phyloP scores from a whole-genome alignment of 2,797 vertebrate genomes.

The Sebastes kiyomatsui region DNA sequence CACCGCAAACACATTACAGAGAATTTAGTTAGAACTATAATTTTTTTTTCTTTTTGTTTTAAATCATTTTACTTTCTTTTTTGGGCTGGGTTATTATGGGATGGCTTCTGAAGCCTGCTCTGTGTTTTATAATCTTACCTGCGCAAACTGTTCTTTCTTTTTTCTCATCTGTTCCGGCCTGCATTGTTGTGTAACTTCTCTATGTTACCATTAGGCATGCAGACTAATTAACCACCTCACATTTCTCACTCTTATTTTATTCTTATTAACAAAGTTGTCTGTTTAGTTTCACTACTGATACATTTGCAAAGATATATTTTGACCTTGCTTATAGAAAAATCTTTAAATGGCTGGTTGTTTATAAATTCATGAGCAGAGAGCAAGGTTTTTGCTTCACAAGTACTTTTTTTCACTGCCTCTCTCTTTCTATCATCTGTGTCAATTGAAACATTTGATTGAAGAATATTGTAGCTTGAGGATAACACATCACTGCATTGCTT shows the following conservation, averaged over 20 bases:
- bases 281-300: background rate
- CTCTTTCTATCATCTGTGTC: background rate
- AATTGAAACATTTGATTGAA: slow-evolving; percentile 8
- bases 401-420: background rate
- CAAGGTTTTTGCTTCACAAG: background rate
- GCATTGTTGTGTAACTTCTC: background rate
- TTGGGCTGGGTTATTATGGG: background rate
- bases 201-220: background rate
- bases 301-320: background rate
- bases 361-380: background rate
- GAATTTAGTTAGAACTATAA: background rate
- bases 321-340: background rate
- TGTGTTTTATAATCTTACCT: background rate
- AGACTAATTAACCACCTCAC: background rate
- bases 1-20: background rate
- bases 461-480: background rate
- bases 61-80: background rate
- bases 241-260: background rate
- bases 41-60: background rate
- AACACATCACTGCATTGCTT: slow-evolving; percentile 2
- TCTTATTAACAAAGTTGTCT: background rate
- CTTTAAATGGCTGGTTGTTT: background rate
- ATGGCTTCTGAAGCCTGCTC: background rate
- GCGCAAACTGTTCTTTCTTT: background rate
- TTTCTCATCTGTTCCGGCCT: background rate